A percentile compares a stretch with the other conserved stretches of the same genome.
phyloP scores from a whole-genome alignment of 37 sponge, comb jelly and placozoan species.

The Cladorhizidae sp. region DNA sequence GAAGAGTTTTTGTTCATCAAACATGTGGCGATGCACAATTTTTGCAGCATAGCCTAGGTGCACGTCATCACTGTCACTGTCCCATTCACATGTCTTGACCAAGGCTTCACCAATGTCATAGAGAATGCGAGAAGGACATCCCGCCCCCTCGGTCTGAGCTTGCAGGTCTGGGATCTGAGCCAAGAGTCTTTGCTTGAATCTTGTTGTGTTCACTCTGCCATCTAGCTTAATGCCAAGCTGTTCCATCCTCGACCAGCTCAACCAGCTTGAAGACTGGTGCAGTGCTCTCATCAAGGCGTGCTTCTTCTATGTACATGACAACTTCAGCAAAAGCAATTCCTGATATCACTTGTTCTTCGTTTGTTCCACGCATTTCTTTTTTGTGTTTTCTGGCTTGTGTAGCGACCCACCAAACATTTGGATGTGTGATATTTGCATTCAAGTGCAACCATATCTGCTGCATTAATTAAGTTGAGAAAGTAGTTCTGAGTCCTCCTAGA shows the following conservation, averaged over 20 bases:
- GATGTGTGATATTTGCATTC: slow-evolving; percentile 21
- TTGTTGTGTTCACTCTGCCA: background rate
- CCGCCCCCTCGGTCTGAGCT: background rate
- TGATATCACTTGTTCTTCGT: background rate
- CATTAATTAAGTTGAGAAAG: background rate
- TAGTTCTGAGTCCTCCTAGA: slow-evolving; percentile 8
- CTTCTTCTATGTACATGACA: slow-evolving; percentile 3
- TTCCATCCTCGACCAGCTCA: background rate
- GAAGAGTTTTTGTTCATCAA: no score
- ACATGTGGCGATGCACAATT: background rate
- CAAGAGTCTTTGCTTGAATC: background rate
- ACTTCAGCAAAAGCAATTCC: background rate
- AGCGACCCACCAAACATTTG: slow-evolving; percentile 23
- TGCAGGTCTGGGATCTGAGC: slow-evolving; percentile 5
- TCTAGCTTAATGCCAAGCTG: slow-evolving; percentile 4
- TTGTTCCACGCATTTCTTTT: background rate
- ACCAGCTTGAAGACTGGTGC: background rate
- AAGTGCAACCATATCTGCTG: no score
- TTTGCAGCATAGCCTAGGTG: background rate
- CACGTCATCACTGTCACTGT: background rate
- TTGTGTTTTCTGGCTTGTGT: slow-evolving; percentile 9
- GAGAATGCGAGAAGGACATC: no score
- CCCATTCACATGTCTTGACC: background rate
- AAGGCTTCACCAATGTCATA: background rate
- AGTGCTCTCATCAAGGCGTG: background rate